Evolutionary conservation across 2,113 vertebrate genomes (phyloP), one percentile per base, ranked within the genome.

Genomic region (Bagarius yarrelli): DNA sequence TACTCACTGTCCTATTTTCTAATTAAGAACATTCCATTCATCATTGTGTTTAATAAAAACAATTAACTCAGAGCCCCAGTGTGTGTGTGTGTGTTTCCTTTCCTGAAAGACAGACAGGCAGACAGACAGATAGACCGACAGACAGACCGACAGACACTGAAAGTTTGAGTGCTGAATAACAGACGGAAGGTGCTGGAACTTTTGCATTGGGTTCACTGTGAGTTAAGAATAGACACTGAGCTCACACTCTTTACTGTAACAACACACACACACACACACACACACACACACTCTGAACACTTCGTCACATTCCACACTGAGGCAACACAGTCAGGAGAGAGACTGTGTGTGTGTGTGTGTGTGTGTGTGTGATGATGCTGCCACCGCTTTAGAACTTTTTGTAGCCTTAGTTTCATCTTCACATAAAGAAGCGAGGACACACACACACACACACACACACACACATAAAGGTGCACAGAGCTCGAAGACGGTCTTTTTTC

Each of bases 11-110:
- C n/a, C n/a, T 36, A 40, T 47, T 69, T 69, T 69, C 36, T 69
- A 70, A 36, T 50, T 70, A 47, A 70, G 47, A 70, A 47, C n/a
- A 23, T 25, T 69, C 21, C 23, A 25, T 47, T 70, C 16, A 70
- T 70, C 25, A 70, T 50, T 70, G 66, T 70, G 66, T 70, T 70
- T 70, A 70, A 70, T 70, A 70, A 70, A 70, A 70, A 70, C 66
- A 14, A 40, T 21, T 4, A 70, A 70, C 9, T 11, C 1, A n/a
- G 40, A 67, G 36, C 34, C 2, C 0, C 36, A 32, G 13, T 2
- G 11, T 25, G 36, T 44, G 18, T 15, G 2, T n/a, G 1, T 44
- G 40, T 40, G 5, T 19, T 32, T 63, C 14, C 14, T 0, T 27
- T 57, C 2, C 60, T 64, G 64, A 67, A 30, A 4, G n/a, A 12